Percentiles rank a stretch among this genome's conserved stretches.
Conservation (phyloP, 2,888 invertebrate genomes). For the Ischnura elegans region DNA sequence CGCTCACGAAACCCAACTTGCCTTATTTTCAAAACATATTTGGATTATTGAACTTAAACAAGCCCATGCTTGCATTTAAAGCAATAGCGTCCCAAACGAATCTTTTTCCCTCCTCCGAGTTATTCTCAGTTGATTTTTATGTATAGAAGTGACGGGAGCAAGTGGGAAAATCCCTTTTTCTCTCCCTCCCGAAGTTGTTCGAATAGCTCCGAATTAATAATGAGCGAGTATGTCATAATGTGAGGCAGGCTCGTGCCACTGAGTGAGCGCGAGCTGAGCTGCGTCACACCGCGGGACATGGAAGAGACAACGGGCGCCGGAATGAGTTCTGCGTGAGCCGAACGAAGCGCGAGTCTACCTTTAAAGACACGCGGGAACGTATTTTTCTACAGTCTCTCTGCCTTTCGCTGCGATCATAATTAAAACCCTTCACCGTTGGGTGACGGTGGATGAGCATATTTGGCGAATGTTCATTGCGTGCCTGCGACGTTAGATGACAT, state of each 20-base stretch:
- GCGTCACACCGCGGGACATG: too few species aligned
- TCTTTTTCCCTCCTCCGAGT: neutral
- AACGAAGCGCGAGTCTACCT: neutral
- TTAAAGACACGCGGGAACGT: too few species aligned
- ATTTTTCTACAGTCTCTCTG: too few species aligned
- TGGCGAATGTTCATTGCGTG: too few species aligned
- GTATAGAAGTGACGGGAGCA: neutral
- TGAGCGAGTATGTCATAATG: neutral
- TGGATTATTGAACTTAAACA: neutral
- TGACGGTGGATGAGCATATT: too few species aligned
- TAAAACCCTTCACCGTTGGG: too few species aligned
- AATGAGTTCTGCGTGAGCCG: neutral
- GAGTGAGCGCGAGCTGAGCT: too few species aligned
- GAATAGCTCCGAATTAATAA: neutral
- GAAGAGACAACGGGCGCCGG: neutral
- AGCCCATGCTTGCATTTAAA: neutral
- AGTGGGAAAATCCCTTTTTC: too few species aligned
- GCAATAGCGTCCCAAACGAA: neutral
- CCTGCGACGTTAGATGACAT: too few species aligned
- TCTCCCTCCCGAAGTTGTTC: neutral
- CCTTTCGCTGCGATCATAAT: too few species aligned
- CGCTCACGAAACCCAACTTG: neutral
- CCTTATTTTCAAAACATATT: neutral
- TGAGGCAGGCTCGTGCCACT: neutral
- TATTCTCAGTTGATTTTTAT: neutral